Base-by-base conservation (phyloP, 2,888 invertebrate genomes). In the Cerastis leucographa region DNA sequence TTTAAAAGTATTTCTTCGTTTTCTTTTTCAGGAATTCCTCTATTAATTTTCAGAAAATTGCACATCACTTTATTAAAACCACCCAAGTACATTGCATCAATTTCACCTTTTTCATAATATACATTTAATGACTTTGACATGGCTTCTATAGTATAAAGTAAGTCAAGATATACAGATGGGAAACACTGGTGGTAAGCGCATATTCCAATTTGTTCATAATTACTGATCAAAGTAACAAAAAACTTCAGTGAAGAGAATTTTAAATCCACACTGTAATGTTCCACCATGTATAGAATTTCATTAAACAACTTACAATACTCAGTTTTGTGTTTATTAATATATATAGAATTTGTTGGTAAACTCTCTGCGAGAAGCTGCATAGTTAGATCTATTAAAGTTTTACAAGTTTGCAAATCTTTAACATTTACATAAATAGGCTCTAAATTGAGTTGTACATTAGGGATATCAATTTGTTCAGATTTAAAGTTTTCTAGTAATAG, bases 401-500 rank as follows among this genome's bases (percentile, higher is more conserved):
- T 94, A 80, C 95, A 95, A 74, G 93, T 94, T 75, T 90, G 80
- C 25, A 94, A 80, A 88, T 94, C 91, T 66, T 91, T 92, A 0
- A 97, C 91, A 80, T 87, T 89, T 2, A 97, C 95, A 91, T 91
- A 93, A 76, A 97, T 95, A 51, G 96, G 94, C 70, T 94, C 92
- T 65, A 97, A 92, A 83, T 96, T 93, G 1, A 97, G 89, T 76
- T 95, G 91, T 3, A 94, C 91, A 91, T 94, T 92, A 22, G 94
- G 93, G 78, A 94, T 91, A 46, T 91, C 87, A 79, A 94, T 92
- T 87, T 95, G 91, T 80, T 94, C 92, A 35, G 97, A 95, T 73
- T 92, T 89, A 89, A 97, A 97, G 74, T 97, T 93, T 79, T 96
- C 90, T 71, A 97, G 84, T 51, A 90, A 76, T 22, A 95, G 62